Conservation (phyloP, 2,888 invertebrate genomes). For the Homarus gammarus region DNA sequence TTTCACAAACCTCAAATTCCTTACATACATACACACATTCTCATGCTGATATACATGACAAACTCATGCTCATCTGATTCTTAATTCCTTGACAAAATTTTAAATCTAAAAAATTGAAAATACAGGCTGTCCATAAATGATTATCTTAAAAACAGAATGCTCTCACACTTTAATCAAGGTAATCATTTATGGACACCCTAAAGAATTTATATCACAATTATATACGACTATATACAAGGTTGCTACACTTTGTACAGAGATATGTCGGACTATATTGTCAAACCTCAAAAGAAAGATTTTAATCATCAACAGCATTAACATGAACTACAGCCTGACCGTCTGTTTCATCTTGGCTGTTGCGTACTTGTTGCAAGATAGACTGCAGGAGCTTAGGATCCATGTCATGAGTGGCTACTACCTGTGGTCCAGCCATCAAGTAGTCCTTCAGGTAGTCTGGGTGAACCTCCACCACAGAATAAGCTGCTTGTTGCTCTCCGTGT, state of each 20-base stretch:
- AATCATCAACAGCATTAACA: slow-evolving; percentile 56
- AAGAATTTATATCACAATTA: too few species aligned
- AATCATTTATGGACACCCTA: too few species aligned
- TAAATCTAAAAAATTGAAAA: too few species aligned
- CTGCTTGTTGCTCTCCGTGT: slow-evolving; percentile 44
- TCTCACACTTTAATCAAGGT: too few species aligned
- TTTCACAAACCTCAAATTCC: too few species aligned
- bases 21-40: too few species aligned
- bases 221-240: too few species aligned
- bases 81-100: too few species aligned
- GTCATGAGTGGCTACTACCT: slow-evolving; percentile 63
- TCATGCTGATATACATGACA: too few species aligned
- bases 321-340: slow-evolving; percentile 61
- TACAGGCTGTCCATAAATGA: too few species aligned
- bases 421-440: slow-evolving; percentile 60
- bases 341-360: slow-evolving; percentile 17
- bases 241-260: background rate
- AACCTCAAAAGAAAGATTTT: background rate
- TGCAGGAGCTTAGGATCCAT: slow-evolving; percentile 71
- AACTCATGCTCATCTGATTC: too few species aligned
- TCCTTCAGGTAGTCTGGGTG: slow-evolving; percentile 67
- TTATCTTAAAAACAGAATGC: too few species aligned
- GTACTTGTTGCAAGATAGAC: slow-evolving; percentile 70
- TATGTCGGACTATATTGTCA: background rate
- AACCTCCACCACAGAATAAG: slow-evolving; percentile 66